Base-by-base conservation (phyloP, 2,888 invertebrate genomes). In the Melanchra persicariae region DNA sequence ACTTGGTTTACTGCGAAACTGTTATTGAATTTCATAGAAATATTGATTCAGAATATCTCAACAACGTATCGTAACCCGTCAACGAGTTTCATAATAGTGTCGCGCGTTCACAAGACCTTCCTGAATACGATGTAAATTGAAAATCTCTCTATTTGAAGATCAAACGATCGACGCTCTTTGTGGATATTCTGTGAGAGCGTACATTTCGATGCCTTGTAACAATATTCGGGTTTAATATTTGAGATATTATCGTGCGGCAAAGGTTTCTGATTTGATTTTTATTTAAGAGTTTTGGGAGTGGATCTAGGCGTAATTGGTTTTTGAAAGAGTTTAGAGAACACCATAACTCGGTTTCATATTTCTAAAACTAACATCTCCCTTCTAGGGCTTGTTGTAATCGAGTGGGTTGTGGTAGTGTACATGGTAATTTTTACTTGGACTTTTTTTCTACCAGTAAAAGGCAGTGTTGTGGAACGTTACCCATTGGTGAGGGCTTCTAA, bases 141-240 rank as follows among this genome's bases (percentile, higher is more conserved):
- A 95, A 94, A 93, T 93, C 92, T 92, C 92, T 92, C 89, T 88
- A 91, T 93, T 91, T 87, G 89, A 89, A 94, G 90, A 93, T 95
- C 94, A 95, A 94, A 94, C 91, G 91, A 84, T 78, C 80, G 83
- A 69, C 77, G 81, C 81, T 89, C 92, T 94, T 94, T 94, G 93
- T 91, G 87, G 89, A 87, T 89, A 87, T 89, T 86, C 84, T 85
- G 87, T 88, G 82, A 80, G 86, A 87, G 79, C 82, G 79, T 81
- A 83, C 83, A 85, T 87, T 84, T 83, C 81, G 81, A 77, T 62
- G 75, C 71, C 75, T 19, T 60, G 81, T 84, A 74, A 84, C 82
- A 81, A 84, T 86, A 88, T 88, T 87, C 74, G 74, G 68, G 67
- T 74, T 57, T 81, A 77, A 85, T 78, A 80, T 86, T 84, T 70